Conservation (phyloP, 2,113 vertebrate genomes). For the Melanocharis versteri region DNA sequence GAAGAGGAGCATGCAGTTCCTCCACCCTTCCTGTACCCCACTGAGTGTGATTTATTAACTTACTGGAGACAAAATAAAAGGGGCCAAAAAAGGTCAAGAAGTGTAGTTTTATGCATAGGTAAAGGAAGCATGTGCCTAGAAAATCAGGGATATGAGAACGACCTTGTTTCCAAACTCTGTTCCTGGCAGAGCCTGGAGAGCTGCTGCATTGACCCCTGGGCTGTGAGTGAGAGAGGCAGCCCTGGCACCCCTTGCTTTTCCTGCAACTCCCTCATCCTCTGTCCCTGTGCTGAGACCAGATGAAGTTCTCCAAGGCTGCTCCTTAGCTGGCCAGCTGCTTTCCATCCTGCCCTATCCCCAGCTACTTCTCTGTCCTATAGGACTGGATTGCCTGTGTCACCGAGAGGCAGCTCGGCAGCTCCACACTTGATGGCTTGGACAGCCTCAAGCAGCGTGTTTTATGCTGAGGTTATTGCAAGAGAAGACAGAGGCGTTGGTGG, state of each 20-base stretch:
- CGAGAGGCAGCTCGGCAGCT: not conserved
- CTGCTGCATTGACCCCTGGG: fast-evolving
- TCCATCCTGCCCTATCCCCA: not conserved
- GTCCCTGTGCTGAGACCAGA: not conserved
- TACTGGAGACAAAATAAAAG: not conserved
- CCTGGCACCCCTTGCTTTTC: not conserved
- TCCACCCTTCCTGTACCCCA: not conserved
- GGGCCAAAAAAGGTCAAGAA: not conserved
- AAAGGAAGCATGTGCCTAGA: not conserved
- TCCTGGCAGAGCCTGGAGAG: not conserved
- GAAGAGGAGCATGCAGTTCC: not conserved
- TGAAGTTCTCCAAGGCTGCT: not conserved
- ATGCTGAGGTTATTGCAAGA: not conserved
- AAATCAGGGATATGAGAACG: not conserved
- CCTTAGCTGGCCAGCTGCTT: not conserved
- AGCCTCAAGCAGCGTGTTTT: not conserved
- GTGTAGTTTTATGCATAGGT: not conserved
- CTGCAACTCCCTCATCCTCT: not conserved
- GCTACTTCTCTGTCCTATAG: not conserved
- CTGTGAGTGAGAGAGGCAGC: not conserved
- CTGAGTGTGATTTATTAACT: not conserved
- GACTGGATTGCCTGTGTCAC: fast-evolving
- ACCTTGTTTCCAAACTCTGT: not conserved
- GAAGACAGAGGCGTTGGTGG: not conserved
- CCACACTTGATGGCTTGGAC: not conserved